Evolutionary conservation across 30 jellyfish, hydroid and myxozoan genomes (phyloP).

Genomic region (Aurelia sp.): DNA sequence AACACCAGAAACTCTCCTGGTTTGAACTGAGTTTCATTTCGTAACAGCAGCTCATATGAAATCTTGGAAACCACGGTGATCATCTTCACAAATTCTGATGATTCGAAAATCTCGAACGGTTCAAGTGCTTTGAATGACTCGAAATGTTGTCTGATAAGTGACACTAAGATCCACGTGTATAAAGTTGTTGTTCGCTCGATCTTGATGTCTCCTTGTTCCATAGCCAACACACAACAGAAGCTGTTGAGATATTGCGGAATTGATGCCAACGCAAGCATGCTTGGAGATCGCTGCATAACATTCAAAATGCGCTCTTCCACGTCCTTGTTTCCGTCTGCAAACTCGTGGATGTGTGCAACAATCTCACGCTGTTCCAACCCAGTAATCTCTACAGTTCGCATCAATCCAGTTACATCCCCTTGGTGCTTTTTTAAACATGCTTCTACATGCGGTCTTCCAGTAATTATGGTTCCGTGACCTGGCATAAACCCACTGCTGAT

Average conservation of each 20-base stretch:
- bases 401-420: not conserved
- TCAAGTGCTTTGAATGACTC: not conserved
- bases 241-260: slow-evolving; percentile 8
- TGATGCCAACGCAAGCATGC: slow-evolving; percentile 13
- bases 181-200: slow-evolving; percentile 3
- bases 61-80: not conserved
- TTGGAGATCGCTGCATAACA: not conserved
- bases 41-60: not conserved
- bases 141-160: slow-evolving; percentile 3
- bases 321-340: slow-evolving; percentile 4
- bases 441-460: slow-evolving; percentile 22
- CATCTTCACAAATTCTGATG: not conserved
- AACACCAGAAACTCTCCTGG: not conserved
- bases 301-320: not conserved
- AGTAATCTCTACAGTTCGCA: not conserved
- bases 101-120: not conserved
- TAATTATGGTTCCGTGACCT: not conserved
- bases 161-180: not conserved
- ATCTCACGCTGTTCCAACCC: not conserved
- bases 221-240: not conserved
- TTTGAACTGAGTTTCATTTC: not conserved
- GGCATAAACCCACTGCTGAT: not conserved
- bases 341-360: not conserved
- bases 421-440: not conserved
- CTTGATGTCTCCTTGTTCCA: not conserved